Evolutionary conservation across 2,113 vertebrate genomes (phyloP), one percentile per base, ranked within the genome.

Genomic region (Anhinga anhinga): DNA sequence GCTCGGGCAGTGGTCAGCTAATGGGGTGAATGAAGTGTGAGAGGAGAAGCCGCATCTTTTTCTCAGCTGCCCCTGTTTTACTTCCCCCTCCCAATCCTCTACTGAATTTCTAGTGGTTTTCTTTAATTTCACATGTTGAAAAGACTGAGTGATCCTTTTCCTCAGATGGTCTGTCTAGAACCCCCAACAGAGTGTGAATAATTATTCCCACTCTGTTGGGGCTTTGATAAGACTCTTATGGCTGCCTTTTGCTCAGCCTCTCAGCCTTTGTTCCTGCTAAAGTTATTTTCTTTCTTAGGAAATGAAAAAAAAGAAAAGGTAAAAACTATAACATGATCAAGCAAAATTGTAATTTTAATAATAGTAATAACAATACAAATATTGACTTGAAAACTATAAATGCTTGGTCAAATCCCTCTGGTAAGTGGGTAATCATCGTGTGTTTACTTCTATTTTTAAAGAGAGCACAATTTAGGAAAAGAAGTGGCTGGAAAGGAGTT

Each of bases 211-310:
- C 97, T 96, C 94, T 63, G 73, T 53, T 61, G 84, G 58, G 95
- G 95, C 97, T 98, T 96, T 97, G 98, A 97, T 98, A 94, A 79
- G 88, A n/a, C 93, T 96, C 97, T 90, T 90, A 93, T 80, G 94
- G 95, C 97, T 90, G 96, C 92, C 95, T 96, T 96, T 90, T 98
- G 96, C 93, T 85, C 93, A 84, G 95, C 55, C 47, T 82, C 93
- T 79, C 93, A 44, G 96, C 92, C 96, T 98, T 98, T 97, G 96
- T 97, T 97, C 96, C 83, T 59, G 56, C 77, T n/a, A 32, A 89
- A 92, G 91, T 96, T 95, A 80, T 95, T 95, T 96, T 92, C 94
- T 90, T 95, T 94, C 93, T 88, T 56, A 66, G 88, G 82, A 89
- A 91, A 66, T 47, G 26, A 14, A 34, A 53, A 65, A 59, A 47